Percentiles rank a stretch among this genome's conserved stretches.
phyloP scores from a whole-genome alignment of 2,113 vertebrate genomes.

The Psittacula cyanocephala region DNA sequence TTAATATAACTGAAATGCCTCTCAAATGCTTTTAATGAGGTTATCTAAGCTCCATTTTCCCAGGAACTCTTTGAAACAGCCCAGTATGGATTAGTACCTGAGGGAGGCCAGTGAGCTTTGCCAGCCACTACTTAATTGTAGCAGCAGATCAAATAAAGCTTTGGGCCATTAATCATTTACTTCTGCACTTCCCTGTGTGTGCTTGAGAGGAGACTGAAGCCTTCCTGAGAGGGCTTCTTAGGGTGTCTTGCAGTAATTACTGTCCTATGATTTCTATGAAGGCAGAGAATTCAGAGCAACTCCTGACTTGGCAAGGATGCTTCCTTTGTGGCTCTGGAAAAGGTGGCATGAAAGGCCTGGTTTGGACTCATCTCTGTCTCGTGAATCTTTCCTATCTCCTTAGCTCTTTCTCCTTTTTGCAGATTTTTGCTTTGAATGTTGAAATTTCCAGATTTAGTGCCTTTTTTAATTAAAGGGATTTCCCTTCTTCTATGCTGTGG shows the following conservation, averaged over 20 bases:
- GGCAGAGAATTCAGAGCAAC: not conserved
- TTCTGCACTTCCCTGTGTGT: conserved; percentile 14
- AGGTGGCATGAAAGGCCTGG: not conserved
- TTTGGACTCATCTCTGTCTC: not conserved
- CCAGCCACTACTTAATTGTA: not conserved
- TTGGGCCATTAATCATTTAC: conserved; percentile 38
- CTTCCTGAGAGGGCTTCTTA: not conserved
- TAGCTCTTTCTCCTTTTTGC: not conserved
- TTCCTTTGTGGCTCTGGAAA: not conserved
- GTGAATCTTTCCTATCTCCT: not conserved
- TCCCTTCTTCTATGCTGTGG: not conserved
- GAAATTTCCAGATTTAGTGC: not conserved
- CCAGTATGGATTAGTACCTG: not conserved
- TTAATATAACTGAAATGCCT: not conserved
- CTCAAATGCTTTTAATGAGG: conserved; percentile 5
- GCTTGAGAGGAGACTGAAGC: conserved; percentile 9
- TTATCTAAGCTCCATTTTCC: conserved; percentile 3
- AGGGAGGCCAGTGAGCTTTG: not conserved
- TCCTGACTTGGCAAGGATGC: not conserved
- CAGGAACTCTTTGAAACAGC: not conserved
- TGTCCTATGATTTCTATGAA: not conserved
- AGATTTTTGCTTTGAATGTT: not conserved
- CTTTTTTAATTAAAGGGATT: not conserved
- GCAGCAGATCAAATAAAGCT: conserved; percentile 11
- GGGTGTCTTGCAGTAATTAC: not conserved